phyloP scores from a whole-genome alignment of 2,797 vertebrate species.

The Distichodus sexfasciatus region DNA sequence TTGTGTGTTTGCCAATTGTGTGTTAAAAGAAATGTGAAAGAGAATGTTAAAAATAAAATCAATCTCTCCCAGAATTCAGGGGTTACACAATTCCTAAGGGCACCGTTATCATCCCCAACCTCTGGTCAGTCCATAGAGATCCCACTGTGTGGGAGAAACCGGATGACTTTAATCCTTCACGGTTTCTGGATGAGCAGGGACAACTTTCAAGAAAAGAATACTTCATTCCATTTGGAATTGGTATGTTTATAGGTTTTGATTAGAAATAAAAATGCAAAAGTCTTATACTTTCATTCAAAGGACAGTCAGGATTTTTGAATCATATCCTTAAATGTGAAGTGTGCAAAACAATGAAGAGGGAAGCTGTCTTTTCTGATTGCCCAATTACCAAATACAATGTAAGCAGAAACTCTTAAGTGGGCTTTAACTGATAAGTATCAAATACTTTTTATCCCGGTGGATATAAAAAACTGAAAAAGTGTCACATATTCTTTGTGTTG shows the following conservation, averaged over 20 bases:
- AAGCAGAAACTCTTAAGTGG: no score
- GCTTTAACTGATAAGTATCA: no score
- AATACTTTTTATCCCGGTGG: no score
- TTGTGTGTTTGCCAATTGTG: background rate
- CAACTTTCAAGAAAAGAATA: conserved; percentile 83
- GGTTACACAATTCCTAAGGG: conserved; percentile 92
- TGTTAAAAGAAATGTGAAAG: background rate
- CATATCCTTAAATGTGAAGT: no score
- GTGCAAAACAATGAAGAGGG: no score
- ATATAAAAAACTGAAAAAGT: no score
- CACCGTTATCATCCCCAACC: conserved; percentile 85
- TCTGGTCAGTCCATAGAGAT: conserved; percentile 94
- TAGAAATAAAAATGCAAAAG: no score
- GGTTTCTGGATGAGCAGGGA: conserved; percentile 89
- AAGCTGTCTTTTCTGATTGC: no score
- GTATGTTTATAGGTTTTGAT: conserved; percentile 61
- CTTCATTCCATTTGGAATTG: conserved; percentile 96
- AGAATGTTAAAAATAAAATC: background rate
- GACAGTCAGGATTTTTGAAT: no score
- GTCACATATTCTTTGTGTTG: no score
- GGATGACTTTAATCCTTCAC: conserved; percentile 81
- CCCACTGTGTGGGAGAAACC: conserved; percentile 88
- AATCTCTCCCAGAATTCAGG: conserved; percentile 76
- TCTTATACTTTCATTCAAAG: no score
- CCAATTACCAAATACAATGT: no score